Evolutionary conservation across 2,888 invertebrate genomes (phyloP).

Genomic region (Conomelus anceps): DNA sequence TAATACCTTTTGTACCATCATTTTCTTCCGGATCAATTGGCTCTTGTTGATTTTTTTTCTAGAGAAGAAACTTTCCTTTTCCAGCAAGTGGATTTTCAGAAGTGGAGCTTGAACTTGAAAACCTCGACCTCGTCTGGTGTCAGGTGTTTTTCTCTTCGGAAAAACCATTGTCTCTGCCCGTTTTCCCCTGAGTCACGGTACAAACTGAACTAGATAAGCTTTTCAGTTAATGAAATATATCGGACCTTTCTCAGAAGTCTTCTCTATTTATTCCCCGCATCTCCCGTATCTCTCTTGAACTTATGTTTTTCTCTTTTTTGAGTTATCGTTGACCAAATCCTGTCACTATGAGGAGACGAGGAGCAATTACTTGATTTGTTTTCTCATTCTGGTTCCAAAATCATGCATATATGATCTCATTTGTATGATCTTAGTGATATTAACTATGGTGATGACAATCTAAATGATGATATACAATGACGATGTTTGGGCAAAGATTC

Average conservation of each 20-base stretch:
- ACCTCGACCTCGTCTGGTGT: not conserved
- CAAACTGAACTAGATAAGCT: not conserved
- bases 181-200: not conserved
- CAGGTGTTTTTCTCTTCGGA: not conserved
- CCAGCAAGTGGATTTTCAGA: not conserved
- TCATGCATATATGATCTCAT: too few species aligned
- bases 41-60: not conserved
- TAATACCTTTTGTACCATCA: not conserved
- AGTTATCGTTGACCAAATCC: not conserved
- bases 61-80: not conserved
- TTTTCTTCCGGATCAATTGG: not conserved
- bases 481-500: too few species aligned
- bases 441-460: too few species aligned
- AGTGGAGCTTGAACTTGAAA: not conserved
- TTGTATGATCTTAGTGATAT: too few species aligned
- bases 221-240: not conserved
- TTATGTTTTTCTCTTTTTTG: not conserved
- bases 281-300: not conserved
- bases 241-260: too few species aligned
- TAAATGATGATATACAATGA: too few species aligned
- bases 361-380: too few species aligned
- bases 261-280: not conserved
- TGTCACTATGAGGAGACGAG: not conserved
- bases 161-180: not conserved
- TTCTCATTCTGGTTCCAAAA: too few species aligned